phyloP scores from a whole-genome alignment of 2,797 vertebrate genomes.

The Esox masquinongy region DNA sequence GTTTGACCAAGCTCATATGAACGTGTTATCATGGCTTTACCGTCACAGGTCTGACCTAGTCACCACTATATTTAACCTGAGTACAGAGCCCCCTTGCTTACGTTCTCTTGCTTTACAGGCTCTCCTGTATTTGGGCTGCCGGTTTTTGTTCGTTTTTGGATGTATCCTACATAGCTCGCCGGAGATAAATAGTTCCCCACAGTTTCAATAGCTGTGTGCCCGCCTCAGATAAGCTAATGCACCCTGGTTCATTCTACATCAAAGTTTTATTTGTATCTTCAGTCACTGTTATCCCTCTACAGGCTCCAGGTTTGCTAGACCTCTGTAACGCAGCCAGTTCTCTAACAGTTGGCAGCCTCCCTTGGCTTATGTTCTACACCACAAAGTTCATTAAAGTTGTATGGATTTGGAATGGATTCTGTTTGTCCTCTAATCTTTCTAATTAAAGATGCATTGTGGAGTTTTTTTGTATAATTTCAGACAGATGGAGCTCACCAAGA shows the following conservation, averaged over 20 bases:
- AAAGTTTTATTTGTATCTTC: not conserved
- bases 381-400: not conserved
- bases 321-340: not conserved
- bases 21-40: slow-evolving; percentile 39
- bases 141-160: slow-evolving; percentile 32
- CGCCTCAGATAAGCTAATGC: not conserved
- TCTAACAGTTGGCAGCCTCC: not conserved
- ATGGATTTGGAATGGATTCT: not conserved
- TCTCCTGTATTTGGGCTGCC: slow-evolving; percentile 17
- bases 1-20: slow-evolving; percentile 41
- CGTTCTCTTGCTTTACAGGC: not conserved
- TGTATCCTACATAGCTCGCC: slow-evolving; percentile 49
- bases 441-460: not conserved
- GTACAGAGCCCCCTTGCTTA: not conserved
- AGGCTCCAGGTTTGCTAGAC: not conserved
- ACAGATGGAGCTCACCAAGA: too few relatives aligned
- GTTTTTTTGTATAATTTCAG: too few relatives aligned
- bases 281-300: not conserved
- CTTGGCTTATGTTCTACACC: too few relatives aligned
- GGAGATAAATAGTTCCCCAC: slow-evolving; percentile 15
- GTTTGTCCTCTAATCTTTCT: not conserved
- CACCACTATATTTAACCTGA: slow-evolving; percentile 7
- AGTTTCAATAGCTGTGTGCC: not conserved
- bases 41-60: slow-evolving; percentile 17
- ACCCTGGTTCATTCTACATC: not conserved